Evolutionary conservation across 2,113 vertebrate genomes (phyloP).

Genomic region (Sinocyclocheilus rhinocerous): DNA sequence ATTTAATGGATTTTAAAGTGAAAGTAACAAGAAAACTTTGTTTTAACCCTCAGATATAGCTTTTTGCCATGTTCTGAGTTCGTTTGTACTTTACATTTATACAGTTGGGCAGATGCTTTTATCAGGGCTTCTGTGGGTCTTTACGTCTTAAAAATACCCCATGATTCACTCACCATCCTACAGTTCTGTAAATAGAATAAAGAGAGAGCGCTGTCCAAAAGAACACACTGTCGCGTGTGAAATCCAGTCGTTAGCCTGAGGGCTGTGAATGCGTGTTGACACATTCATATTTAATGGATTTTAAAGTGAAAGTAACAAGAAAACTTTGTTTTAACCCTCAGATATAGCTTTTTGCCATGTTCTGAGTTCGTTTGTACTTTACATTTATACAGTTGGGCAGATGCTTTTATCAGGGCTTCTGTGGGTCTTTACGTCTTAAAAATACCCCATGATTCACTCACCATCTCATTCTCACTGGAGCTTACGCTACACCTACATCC

Average conservation of each 20-base stretch:
- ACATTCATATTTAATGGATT: neutral
- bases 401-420: neutral
- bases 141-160: too few relatives aligned
- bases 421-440: too few relatives aligned
- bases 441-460: too few relatives aligned
- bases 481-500: too few relatives aligned
- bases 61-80: neutral
- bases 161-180: neutral
- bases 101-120: neutral
- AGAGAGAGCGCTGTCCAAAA: too few relatives aligned
- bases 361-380: neutral
- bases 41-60: neutral
- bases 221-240: neutral
- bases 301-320: neutral
- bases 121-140: too few relatives aligned
- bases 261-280: neutral
- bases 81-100: neutral
- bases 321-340: neutral
- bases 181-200: constrained; percentile 6
- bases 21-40: neutral
- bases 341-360: neutral
- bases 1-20: neutral
- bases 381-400: neutral
- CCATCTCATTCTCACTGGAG: too few relatives aligned
- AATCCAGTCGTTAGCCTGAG: neutral